Conservation (phyloP, 2,797 vertebrate species). For the Leptatherina wallacei region DNA sequence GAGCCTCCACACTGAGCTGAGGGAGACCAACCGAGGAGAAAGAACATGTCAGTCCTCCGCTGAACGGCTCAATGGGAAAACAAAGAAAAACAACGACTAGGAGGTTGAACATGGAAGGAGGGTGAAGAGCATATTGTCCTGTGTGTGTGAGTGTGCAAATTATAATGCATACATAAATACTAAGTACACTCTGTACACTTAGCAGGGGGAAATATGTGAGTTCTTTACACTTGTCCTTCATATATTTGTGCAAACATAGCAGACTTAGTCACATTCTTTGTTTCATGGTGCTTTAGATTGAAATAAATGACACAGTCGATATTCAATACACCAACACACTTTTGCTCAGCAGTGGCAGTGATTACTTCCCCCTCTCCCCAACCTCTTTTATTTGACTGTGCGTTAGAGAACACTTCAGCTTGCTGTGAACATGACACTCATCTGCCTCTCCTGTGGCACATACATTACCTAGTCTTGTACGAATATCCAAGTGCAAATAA, state of each 20-base stretch:
- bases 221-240: neutral
- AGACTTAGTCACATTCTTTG: conserved; percentile 25
- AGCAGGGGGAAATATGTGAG: neutral
- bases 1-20: conserved; percentile 93
- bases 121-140: conserved; percentile 26
- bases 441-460: conserved; percentile 31
- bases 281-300: conserved; percentile 64
- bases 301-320: conserved; percentile 69
- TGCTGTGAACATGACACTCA: conserved; percentile 56
- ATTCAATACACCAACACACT: conserved; percentile 53
- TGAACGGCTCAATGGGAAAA: conserved; percentile 38
- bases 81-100: conserved; percentile 41
- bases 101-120: conserved; percentile 13
- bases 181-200: neutral
- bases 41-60: conserved; percentile 64
- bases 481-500: conserved; percentile 41
- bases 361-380: conserved; percentile 57
- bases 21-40: conserved; percentile 69
- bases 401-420: conserved; percentile 37
- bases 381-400: conserved; percentile 43
- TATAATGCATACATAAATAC: neutral
- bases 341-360: conserved; percentile 46
- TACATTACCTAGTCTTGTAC: conserved; percentile 38
- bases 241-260: conserved; percentile 34
- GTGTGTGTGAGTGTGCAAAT: conserved; percentile 1